Evolutionary conservation across 2,888 invertebrate genomes (phyloP), one percentile per base, ranked within the genome.

Genomic region (Amphipyra tragopoginis): DNA sequence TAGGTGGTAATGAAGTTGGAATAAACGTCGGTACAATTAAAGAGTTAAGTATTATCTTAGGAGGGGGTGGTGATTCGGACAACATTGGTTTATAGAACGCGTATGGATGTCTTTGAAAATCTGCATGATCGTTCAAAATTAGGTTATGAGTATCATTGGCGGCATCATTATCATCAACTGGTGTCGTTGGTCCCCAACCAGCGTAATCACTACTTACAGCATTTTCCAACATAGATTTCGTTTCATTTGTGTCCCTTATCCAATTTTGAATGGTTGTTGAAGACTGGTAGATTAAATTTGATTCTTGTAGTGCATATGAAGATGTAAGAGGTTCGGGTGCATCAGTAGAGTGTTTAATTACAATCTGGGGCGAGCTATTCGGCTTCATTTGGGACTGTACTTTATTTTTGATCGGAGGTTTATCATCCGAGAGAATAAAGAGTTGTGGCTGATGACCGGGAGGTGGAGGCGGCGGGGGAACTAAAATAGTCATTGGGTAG

Each of bases 391-490:
- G 79, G 1, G 82, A 15, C 43, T 40, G 64, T 11, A 44, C 26
- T 47, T 70, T 72, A 38, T 82, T 83, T 5, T 81, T 75, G 26
- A 73, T 38, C 21, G 81, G 64, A 15, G 76, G 47, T 76, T 89
- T 88, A 14, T 90, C 89, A 36, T 92, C 87, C 26, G 87, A 74
- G 4, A 90, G 80, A 38, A 87, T 75, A 73, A 86, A 94, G 0
- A 92, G 87, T 8, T 91, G 82, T 29, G 89, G 86, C 73, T 92
- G 86, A 62, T 92, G 92, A 11, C 90, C 90, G 4, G 91, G 93
- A 0, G 94, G 93, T 15, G 95, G 95, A 36, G 95, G 92, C 0
- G 97, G 97, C 10, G 97, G 97, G 11, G 97, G 97, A 64, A 97
- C 95, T 58, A 97, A 93, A 84, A 97, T 96, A 0, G 97, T 96